Percentiles rank a stretch among this genome's conserved stretches.
Conservation (phyloP, 2,888 invertebrate species). For the Gisinianus flammeolus region DNA sequence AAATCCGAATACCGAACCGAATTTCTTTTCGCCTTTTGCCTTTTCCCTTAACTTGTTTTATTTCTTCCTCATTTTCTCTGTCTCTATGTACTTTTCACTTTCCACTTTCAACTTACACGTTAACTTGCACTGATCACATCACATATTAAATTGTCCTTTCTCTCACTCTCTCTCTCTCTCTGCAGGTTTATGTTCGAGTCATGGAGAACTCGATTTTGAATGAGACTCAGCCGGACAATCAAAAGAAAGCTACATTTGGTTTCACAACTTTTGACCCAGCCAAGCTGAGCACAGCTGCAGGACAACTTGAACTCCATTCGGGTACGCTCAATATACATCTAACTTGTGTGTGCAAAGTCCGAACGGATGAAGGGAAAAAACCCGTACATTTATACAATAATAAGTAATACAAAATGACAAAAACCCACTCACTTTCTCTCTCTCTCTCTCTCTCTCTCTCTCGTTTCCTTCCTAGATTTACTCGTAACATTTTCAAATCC, state of each 20-base stretch:
- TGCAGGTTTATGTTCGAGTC: conserved; percentile 28
- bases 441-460: background rate
- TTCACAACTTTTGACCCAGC: conserved; percentile 25
- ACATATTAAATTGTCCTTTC: background rate
- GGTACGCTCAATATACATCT: too few species aligned
- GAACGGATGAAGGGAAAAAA: background rate
- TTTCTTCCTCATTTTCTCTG: too few species aligned
- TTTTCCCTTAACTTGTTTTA: background rate
- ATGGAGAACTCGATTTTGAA: conserved; percentile 27
- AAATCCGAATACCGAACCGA: background rate
- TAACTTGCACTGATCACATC: too few species aligned
- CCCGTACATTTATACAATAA: too few species aligned
- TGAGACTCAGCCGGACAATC: conserved; percentile 14
- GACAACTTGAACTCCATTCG: conserved; percentile 26
- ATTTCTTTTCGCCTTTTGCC: background rate
- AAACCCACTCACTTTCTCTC: too few species aligned
- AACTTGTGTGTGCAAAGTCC: background rate
- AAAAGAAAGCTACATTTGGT: conserved; percentile 24
- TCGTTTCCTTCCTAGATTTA: too few species aligned
- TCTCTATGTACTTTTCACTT: too few species aligned
- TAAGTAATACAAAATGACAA: too few species aligned
- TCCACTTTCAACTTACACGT: too few species aligned
- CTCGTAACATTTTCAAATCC: too few species aligned
- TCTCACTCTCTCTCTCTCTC: background rate
- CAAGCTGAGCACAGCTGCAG: conserved; percentile 28